These are phyloP conservation scores for Etheostoma nigrum DNA, from an alignment of 2,797 vertebrate genomes.

Conservation along the genomic window DNA sequence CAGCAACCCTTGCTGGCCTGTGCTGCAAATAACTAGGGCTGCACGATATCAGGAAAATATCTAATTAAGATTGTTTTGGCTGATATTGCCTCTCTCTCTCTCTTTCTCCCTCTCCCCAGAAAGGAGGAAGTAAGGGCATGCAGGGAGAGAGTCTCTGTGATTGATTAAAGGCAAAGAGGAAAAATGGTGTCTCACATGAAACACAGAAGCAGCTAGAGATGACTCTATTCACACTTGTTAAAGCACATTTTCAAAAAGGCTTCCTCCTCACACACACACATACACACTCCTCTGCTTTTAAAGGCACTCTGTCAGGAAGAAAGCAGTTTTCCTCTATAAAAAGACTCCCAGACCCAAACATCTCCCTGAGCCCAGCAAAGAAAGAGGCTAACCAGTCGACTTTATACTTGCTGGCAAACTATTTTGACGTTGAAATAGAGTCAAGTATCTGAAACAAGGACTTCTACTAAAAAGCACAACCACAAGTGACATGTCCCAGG, in stretches of 20 bases:
- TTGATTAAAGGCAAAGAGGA: conserved; percentile 67
- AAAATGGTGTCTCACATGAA: conserved; percentile 66
- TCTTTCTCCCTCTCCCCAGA: conserved; percentile 28
- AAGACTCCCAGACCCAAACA: conserved; percentile 43
- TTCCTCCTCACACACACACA: conserved; percentile 24
- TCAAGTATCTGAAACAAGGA: neutral
- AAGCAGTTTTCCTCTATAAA: conserved; percentile 47
- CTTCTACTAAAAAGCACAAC: neutral
- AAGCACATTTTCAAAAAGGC: conserved; percentile 59
- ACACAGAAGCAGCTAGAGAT: conserved; percentile 67
- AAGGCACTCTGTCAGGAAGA: conserved; percentile 45
- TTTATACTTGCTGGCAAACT: conserved; percentile 19
- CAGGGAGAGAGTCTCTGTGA: conserved; percentile 52
- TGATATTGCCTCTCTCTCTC: conserved; percentile 24
- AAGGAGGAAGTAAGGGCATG: conserved; percentile 25
- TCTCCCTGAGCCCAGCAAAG: conserved; percentile 14
- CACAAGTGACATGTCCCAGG: conserved; percentile 1
- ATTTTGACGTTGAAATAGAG: conserved; percentile 9
- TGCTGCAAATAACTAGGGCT: neutral
- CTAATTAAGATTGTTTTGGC: no score
- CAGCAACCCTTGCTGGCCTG: neutral
- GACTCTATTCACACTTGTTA: conserved; percentile 66
- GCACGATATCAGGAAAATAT: no score
- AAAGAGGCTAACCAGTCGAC: neutral
- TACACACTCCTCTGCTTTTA: conserved; percentile 29